Base-by-base conservation (phyloP, 2,888 invertebrate species). In the Neoitamus cyanurus region DNA sequence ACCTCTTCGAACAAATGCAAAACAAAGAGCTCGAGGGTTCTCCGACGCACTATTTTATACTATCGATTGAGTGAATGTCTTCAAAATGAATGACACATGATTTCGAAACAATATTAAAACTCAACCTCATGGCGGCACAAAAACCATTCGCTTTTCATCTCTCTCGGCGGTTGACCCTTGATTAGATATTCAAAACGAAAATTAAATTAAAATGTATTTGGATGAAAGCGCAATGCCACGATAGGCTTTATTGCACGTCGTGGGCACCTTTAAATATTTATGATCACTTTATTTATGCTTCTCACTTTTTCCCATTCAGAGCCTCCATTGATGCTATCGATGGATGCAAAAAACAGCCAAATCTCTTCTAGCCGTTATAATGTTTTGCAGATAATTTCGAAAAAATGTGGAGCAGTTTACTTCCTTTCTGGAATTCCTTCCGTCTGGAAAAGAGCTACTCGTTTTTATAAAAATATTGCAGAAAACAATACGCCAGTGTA, bases 131-230 rank as follows among this genome's bases (percentile, higher is more conserved):
- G 3, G 34, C 34, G 34, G 48, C 20, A 48, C n/a, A 3, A n/a
- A 42, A 42, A 42, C n/a, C 37, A 7, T 37, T 6, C 9, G 2
- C 20, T 37, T 28, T 48, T 15, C 31, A 4, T 28, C 42, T 37
- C 28, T 25, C 13, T 46, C 13, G 37, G 20, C 4, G 37, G 6
- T 20, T 75, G 75, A 75, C 75, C 75, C 75, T 42, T 42, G 42
- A 42, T 75, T 75, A 9, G 11, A 6, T 75, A 30, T 37, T 42
- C 75, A 75, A 37, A 20, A 1, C 42, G 42, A 11, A 42, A 37
- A 58, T 58, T 58, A 37, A 37, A 75, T 75, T 75, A 42, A 75
- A 75, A 75, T 75, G 75, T 75, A 75, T 75, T 42, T 75, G 20
- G 75, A 75, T 37, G 37, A 75, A 75, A 75, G 11, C 25, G 75